A percentile compares a stretch with the other conserved stretches of the same genome.
These are phyloP conservation scores for Rotaria magnacalcarata DNA, from an alignment of 2,888 invertebrate genomes.

Conservation along the genomic window DNA sequence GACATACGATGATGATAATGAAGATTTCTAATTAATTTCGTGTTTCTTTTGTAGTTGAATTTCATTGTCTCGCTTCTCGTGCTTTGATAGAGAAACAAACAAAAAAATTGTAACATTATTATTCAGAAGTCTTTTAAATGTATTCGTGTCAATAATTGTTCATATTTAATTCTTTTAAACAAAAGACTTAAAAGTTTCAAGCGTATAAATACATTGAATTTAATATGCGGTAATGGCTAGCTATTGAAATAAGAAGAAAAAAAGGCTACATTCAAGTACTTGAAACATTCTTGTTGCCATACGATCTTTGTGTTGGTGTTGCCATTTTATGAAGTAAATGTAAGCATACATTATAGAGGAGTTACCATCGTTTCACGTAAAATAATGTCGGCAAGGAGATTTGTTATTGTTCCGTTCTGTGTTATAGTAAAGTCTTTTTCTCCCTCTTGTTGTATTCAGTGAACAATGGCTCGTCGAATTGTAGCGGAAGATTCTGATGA, in stretches of 20 bases:
- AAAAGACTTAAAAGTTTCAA: too few species aligned
- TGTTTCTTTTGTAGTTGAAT: not conserved
- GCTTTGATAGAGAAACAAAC: not conserved
- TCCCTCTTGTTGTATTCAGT: not conserved
- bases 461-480: not conserved
- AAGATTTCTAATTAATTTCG: not conserved
- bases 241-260: too few species aligned
- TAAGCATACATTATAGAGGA: not conserved
- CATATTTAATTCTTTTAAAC: too few species aligned
- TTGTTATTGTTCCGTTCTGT: not conserved
- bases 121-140: not conserved
- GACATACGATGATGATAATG: not conserved
- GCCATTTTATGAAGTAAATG: too few species aligned
- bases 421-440: not conserved
- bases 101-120: not conserved
- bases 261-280: too few species aligned
- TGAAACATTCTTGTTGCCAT: too few species aligned
- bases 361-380: not conserved
- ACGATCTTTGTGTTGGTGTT: too few species aligned
- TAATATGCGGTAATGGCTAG: too few species aligned
- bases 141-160: too few species aligned
- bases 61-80: not conserved
- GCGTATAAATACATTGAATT: too few species aligned
- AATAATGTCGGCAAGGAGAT: not conserved
- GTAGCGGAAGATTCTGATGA: not conserved